Evolutionary conservation across 2,797 vertebrate genomes (phyloP).

Genomic region (Gobionotothen gibberifrons): DNA sequence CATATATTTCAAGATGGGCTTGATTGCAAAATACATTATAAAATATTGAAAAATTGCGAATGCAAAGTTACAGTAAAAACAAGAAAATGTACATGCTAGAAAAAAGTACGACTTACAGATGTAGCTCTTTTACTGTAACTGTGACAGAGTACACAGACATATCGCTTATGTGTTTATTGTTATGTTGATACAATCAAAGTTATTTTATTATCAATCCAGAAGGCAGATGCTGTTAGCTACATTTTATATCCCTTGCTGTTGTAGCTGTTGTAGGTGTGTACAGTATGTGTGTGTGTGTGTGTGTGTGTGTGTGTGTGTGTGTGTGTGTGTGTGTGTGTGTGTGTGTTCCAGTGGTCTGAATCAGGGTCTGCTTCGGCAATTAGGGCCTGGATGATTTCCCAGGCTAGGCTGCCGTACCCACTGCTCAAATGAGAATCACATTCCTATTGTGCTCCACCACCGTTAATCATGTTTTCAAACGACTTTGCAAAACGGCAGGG

Average conservation of each 20-base stretch:
- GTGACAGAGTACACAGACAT: constrained; percentile 11
- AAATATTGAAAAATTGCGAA: not conserved
- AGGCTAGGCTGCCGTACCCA: constrained; percentile 70
- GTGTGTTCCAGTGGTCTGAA: constrained; percentile 66
- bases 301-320: constrained; percentile 23
- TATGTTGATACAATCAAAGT: constrained; percentile 22
- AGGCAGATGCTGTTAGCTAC: constrained; percentile 19
- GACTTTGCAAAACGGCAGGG: constrained; percentile 63
- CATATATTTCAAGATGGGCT: not conserved
- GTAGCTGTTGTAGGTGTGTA: too few species aligned
- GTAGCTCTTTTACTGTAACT: not conserved
- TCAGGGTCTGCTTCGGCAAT: constrained; percentile 79
- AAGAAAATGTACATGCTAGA: not conserved
- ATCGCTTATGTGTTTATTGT: constrained; percentile 19
- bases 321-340: constrained; percentile 9
- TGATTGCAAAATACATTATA: not conserved
- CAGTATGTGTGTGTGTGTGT: not conserved
- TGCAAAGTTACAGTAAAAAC: not conserved
- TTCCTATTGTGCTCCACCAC: constrained; percentile 78
- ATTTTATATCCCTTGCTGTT: constrained; percentile 11
- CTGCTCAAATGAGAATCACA: constrained; percentile 79
- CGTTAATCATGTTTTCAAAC: constrained; percentile 83
- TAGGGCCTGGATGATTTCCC: constrained; percentile 82
- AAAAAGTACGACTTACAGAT: not conserved
- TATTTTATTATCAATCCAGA: constrained; percentile 28